Conservation (phyloP, 2,888 invertebrate species). For the Coelopa pilipes region DNA sequence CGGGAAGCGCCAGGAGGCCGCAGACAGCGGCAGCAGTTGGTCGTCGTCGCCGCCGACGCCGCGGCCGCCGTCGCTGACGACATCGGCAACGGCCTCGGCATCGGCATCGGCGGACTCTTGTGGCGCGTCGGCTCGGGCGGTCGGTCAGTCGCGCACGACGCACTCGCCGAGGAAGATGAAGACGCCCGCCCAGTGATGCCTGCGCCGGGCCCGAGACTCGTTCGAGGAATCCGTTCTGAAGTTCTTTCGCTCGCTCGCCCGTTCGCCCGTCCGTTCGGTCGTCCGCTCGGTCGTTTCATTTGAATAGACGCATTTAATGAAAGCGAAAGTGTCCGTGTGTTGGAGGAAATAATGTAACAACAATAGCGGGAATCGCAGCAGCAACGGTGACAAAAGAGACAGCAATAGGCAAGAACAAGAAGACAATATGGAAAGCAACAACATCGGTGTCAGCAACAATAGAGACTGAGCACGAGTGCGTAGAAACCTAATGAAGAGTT, state of each 20-base stretch:
- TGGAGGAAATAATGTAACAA: conserved; percentile 9
- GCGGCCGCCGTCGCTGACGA: not conserved
- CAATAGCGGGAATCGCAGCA: not conserved
- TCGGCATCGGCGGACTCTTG: not conserved
- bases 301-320: no score
- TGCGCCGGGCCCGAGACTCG: not conserved
- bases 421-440: not conserved
- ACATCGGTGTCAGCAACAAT: conserved; percentile 5
- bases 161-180: conserved; percentile 35
- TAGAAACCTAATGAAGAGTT: not conserved
- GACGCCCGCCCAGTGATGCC: no score
- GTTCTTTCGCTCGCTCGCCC: no score
- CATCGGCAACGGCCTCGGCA: no score
- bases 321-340: not conserved
- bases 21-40: not conserved
- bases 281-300: no score
- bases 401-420: no score
- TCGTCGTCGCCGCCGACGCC: no score
- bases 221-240: not conserved
- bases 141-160: conserved; percentile 39
- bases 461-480: not conserved
- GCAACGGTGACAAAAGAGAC: no score
- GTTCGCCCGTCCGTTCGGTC: no score
- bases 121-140: not conserved
- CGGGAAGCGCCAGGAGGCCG: no score